phyloP scores from a whole-genome alignment of 2,888 invertebrate species.

The Drosophila greeni region DNA sequence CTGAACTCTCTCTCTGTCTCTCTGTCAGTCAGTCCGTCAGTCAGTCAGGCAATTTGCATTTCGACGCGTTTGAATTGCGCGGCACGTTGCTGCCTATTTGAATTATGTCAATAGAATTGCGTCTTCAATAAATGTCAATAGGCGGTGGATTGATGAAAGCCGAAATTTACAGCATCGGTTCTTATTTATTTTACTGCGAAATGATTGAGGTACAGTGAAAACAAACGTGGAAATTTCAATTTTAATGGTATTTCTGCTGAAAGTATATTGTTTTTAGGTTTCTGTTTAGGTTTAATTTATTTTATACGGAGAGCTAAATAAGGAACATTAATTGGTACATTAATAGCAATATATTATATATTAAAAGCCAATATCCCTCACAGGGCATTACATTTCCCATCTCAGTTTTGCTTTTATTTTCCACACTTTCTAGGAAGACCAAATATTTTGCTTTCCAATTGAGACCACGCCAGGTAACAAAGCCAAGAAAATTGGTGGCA shows the following conservation, averaged over 20 bases:
- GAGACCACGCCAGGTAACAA: not conserved
- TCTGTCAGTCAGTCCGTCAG: not conserved
- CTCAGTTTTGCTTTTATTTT: not conserved
- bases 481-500: not conserved
- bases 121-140: constrained; percentile 67
- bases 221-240: not conserved
- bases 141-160: constrained; percentile 28
- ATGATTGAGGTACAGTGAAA: not conserved
- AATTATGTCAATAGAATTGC: constrained; percentile 68
- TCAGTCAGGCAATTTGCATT: constrained; percentile 60
- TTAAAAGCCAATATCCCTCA: not conserved
- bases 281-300: constrained; percentile 3
- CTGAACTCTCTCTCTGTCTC: not conserved
- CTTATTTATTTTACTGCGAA: constrained; percentile 12
- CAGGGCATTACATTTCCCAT: not conserved
- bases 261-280: not conserved
- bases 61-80: constrained; percentile 63
- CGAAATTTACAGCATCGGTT: constrained; percentile 28
- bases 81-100: constrained; percentile 69
- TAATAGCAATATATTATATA: too few relatives aligned
- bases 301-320: not conserved
- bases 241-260: not conserved
- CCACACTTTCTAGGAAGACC: not conserved
- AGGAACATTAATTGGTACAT: too few relatives aligned
- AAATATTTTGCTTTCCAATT: not conserved